Conservation (phyloP, 2,888 invertebrate species). For the Pinctada fucata region DNA sequence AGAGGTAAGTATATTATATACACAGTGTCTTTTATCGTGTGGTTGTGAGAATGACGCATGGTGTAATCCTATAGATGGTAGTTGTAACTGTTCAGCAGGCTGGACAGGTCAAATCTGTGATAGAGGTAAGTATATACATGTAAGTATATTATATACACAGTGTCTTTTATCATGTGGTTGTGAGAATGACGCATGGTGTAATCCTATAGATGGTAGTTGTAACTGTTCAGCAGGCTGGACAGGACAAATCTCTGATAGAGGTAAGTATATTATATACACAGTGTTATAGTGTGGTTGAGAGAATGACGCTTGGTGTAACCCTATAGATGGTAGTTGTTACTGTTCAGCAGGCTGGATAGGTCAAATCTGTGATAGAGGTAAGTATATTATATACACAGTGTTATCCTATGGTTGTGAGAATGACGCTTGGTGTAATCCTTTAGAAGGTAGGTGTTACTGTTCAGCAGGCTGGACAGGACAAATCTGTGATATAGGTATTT, state of each 20-base stretch:
- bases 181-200: slow-evolving; percentile 85
- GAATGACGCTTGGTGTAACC: slow-evolving; percentile 77
- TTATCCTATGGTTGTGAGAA: slow-evolving; percentile 78
- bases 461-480: slow-evolving; percentile 49
- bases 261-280: no score
- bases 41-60: slow-evolving; percentile 78
- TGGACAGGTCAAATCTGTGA: slow-evolving; percentile 76
- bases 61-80: slow-evolving; percentile 78
- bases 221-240: slow-evolving; percentile 69
- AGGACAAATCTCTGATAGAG: slow-evolving; percentile 67
- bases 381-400: slow-evolving; percentile 79
- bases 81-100: slow-evolving; percentile 74
- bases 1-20: not conserved
- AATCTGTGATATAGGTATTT: no score
- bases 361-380: slow-evolving; percentile 73
- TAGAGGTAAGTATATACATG: slow-evolving; percentile 79
- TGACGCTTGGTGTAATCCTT: slow-evolving; percentile 72
- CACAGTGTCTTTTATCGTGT: slow-evolving; percentile 72
- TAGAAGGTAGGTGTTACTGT: slow-evolving; percentile 74
- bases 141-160: slow-evolving; percentile 66
- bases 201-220: slow-evolving; percentile 87
- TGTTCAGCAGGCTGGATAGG: slow-evolving; percentile 76
- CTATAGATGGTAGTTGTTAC: slow-evolving; percentile 76
- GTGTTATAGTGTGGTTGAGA: slow-evolving; percentile 77
- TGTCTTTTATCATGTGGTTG: slow-evolving; percentile 71